phyloP scores from a whole-genome alignment of 2,888 invertebrate genomes.

The Microctonus brassicae region DNA sequence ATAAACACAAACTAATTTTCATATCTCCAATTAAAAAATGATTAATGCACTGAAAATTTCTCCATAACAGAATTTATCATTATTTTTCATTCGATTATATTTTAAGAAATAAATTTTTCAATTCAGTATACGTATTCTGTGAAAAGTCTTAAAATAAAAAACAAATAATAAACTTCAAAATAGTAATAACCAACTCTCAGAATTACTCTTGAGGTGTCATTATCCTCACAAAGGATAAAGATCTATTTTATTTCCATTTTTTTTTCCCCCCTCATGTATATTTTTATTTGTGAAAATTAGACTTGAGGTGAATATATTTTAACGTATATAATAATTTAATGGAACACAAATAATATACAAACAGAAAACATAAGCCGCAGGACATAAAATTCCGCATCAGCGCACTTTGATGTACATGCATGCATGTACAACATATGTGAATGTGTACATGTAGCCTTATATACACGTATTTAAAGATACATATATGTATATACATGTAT shows the following conservation, averaged over 20 bases:
- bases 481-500: too few species aligned
- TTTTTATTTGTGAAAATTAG: neutral
- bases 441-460: too few species aligned
- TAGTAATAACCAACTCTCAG: neutral
- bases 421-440: neutral
- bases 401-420: neutral
- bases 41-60: neutral
- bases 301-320: neutral
- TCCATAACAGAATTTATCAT: too few species aligned
- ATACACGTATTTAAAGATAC: too few species aligned
- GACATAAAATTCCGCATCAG: conserved; percentile 1
- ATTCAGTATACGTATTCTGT: neutral
- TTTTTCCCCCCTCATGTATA: neutral
- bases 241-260: neutral
- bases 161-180: too few species aligned
- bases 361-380: neutral
- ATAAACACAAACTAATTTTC: neutral
- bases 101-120: neutral
- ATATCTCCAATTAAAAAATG: neutral
- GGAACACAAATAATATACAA: neutral
- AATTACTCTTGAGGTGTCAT: neutral
- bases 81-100: too few species aligned
- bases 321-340: neutral
- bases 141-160: neutral
- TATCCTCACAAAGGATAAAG: neutral